phyloP scores from a whole-genome alignment of 2,888 invertebrate genomes.

The Cancer borealis region DNA sequence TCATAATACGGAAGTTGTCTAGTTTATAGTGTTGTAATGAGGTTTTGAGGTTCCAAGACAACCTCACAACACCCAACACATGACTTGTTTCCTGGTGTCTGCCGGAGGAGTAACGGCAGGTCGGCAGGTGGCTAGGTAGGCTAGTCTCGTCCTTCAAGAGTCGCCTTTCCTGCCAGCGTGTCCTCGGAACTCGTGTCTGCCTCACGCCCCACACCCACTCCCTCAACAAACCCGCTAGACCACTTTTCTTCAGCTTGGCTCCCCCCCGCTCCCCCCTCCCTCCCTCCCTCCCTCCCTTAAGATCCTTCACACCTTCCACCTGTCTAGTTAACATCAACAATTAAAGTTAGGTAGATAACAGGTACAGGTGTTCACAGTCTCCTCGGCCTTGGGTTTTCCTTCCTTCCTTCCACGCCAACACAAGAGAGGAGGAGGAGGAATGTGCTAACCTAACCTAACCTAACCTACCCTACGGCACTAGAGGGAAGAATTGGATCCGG shows the following conservation, averaged over 20 bases:
- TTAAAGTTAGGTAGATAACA: not conserved
- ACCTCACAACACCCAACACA: not conserved
- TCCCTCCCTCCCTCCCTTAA: not conserved
- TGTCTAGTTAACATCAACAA: not conserved
- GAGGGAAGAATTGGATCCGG: not conserved
- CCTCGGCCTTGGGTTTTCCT: not conserved
- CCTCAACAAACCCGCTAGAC: not conserved
- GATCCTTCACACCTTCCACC: not conserved
- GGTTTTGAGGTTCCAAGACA: not conserved
- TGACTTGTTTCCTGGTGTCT: too few relatives aligned
- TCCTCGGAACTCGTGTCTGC: not conserved
- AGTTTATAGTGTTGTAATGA: not conserved
- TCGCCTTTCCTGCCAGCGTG: slow-evolving; percentile 5
- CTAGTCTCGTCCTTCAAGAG: not conserved
- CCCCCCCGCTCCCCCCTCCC: not conserved
- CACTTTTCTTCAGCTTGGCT: not conserved
- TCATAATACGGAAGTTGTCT: not conserved
- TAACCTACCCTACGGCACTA: not conserved
- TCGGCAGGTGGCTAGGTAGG: not conserved
- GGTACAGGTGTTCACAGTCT: not conserved
- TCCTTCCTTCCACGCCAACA: not conserved
- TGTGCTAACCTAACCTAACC: not conserved
- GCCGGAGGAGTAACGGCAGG: too few relatives aligned
- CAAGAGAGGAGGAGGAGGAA: too few relatives aligned
- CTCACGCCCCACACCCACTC: not conserved